Evolutionary conservation across 2,888 invertebrate species (phyloP), one percentile per base, ranked within the genome.

Genomic region (Tuta absoluta): DNA sequence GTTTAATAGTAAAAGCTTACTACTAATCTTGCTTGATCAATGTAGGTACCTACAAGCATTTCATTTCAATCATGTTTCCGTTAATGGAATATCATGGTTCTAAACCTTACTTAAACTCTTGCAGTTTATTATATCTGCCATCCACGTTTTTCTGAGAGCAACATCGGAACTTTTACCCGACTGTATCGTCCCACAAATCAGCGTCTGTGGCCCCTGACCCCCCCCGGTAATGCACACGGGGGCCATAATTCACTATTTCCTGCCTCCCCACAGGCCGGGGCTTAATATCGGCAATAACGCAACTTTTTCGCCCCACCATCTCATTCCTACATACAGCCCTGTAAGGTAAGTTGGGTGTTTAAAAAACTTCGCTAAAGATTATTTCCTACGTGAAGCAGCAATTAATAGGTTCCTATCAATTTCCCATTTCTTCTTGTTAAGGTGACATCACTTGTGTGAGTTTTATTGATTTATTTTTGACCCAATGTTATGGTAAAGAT

Each of bases 211-310:
- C 24, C 45, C 66, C 68, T 63, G 1, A 1, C 1, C 37, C 37
- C 37, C 67, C 68, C 65, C 53, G 65, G 72, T 78, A 75, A 78
- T 77, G 73, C 77, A 75, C 75, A 67, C 71, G 74, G 74, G 65
- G 65, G 60, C 63, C 24, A 84, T 86, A 84, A 81, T 80, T 86
- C 82, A 85, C 82, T 82, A 82, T 82, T 78, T 75, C 76, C 75
- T 70, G 67, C 64, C 70, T 58, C 66, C 59, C 17, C 49, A 45
- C 49, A 60, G 66, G 68, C 67, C 65, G 37, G 69, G 69, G 79
- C 79, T 83, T 85, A 84, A 85, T 87, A 87, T 87, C 78, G 84
- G 79, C 82, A 84, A 84, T 86, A 85, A 82, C 81, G 79, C 79
- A 80, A 83, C 80, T 84, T 82, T 82, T 80, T 79, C 76, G 69